phyloP scores from a whole-genome alignment of 1,140 invertebrate species.

The Dryas iulia region DNA sequence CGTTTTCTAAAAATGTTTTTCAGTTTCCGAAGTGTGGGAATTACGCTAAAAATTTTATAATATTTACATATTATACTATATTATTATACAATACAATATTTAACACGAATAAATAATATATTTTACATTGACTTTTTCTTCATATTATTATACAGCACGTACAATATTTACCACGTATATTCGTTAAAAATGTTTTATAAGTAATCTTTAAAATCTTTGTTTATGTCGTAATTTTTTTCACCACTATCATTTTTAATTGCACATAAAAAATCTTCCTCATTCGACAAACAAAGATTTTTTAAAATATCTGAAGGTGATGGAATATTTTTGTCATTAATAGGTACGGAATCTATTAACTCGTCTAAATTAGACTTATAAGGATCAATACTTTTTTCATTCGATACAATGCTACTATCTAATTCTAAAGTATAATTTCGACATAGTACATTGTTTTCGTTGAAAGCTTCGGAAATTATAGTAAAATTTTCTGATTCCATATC shows the following conservation, averaged over 20 bases:
- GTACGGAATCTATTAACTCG: constrained; percentile 57
- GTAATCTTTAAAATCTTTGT: constrained; percentile 46
- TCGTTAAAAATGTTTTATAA: constrained; percentile 23
- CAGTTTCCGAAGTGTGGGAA: too few relatives aligned
- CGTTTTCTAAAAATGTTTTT: too few relatives aligned
- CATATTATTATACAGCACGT: too few relatives aligned
- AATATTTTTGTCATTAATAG: constrained; percentile 61
- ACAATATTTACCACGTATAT: too few relatives aligned
- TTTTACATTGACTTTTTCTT: too few relatives aligned
- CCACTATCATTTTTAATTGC: constrained; percentile 9
- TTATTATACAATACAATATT: too few relatives aligned
- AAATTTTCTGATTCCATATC: constrained; percentile 74
- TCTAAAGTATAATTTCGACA: constrained; percentile 16
- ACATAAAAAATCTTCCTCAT: constrained; percentile 37
- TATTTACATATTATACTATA: too few relatives aligned
- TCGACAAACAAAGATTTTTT: constrained; percentile 77
- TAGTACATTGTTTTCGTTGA: constrained; percentile 31
- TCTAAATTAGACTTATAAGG: constrained; percentile 48
- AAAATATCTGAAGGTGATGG: constrained; percentile 78
- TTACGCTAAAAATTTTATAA: too few relatives aligned
- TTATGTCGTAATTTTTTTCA: constrained; percentile 20
- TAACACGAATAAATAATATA: too few relatives aligned
- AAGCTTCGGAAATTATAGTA: constrained; percentile 54
- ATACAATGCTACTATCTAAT: neutral
- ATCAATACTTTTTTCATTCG: constrained; percentile 31